Conservation (phyloP, 2,888 invertebrate genomes). For the Eupeodes latifasciatus region DNA sequence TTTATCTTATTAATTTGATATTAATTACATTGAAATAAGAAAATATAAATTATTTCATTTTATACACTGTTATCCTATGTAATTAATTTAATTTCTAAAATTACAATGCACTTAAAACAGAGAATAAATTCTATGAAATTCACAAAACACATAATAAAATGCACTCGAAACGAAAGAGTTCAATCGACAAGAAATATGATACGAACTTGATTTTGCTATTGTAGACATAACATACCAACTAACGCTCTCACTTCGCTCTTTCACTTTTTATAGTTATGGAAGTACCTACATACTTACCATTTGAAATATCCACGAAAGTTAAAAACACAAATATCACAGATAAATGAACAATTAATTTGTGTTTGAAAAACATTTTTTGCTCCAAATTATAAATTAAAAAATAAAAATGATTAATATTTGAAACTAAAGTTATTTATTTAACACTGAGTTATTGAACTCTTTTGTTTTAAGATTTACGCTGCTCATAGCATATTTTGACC, state of each 20-base stretch:
- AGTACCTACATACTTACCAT: slow-evolving; percentile 76
- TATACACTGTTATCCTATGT: neutral
- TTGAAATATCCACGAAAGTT: slow-evolving; percentile 73
- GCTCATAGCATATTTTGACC: slow-evolving; percentile 38
- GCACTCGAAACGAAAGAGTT: slow-evolving; percentile 77
- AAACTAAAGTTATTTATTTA: slow-evolving; percentile 27
- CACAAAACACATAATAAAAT: slow-evolving; percentile 27
- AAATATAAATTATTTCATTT: neutral
- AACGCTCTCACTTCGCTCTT: slow-evolving; percentile 18
- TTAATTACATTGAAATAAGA: neutral
- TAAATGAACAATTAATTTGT: slow-evolving; percentile 58
- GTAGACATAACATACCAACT: neutral
- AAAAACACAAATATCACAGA: slow-evolving; percentile 78
- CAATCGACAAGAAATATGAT: slow-evolving; percentile 64
- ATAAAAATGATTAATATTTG: neutral
- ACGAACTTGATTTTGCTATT: slow-evolving; percentile 37
- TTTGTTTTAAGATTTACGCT: slow-evolving; percentile 30
- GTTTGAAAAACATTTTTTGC: slow-evolving; percentile 59
- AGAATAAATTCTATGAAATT: slow-evolving; percentile 31
- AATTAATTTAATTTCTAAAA: neutral
- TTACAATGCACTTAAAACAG: neutral
- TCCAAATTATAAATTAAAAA: neutral
- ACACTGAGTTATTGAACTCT: slow-evolving; percentile 45
- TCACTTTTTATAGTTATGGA: slow-evolving; percentile 4
- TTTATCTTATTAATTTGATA: slow-evolving; percentile 27